Conservation (phyloP, 1,140 invertebrate species). For the Lasioglossum baleicum region DNA sequence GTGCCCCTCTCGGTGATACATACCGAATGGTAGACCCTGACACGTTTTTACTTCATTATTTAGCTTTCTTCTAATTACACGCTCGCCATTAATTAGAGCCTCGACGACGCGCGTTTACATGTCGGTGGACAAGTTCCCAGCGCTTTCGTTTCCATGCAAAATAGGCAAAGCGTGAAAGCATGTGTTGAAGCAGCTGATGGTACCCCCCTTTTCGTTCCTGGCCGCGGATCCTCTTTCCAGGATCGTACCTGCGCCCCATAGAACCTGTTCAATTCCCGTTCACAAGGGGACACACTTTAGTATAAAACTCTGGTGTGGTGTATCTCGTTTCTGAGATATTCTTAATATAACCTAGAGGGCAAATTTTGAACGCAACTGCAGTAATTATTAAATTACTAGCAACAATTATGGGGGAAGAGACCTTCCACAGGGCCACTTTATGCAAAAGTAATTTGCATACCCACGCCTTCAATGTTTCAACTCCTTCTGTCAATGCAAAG, state of each 20-base stretch:
- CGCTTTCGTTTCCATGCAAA: slow-evolving; percentile 44
- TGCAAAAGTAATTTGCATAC: too few relatives aligned
- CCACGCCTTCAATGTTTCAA: too few relatives aligned
- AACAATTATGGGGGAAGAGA: too few relatives aligned
- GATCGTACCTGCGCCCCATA: not conserved
- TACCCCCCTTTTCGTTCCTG: slow-evolving; percentile 42
- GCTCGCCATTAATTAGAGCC: not conserved
- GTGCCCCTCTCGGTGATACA: not conserved
- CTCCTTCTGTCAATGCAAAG: too few relatives aligned
- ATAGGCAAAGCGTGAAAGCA: slow-evolving; percentile 52
- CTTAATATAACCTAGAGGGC: too few relatives aligned
- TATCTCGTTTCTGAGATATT: too few relatives aligned
- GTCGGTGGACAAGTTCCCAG: slow-evolving; percentile 18
- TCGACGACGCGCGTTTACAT: not conserved
- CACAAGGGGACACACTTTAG: too few relatives aligned
- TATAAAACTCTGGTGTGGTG: too few relatives aligned
- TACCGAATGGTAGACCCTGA: not conserved
- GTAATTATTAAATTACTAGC: too few relatives aligned
- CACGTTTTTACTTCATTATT: not conserved
- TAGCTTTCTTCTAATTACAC: not conserved
- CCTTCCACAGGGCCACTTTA: too few relatives aligned
- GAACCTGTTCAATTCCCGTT: not conserved
- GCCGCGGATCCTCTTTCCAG: slow-evolving; percentile 8
- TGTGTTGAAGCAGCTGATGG: slow-evolving; percentile 37
- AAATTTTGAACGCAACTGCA: too few relatives aligned